These are phyloP conservation scores for Microctonus hyperodae DNA, from an alignment of 2,888 invertebrate genomes.

Conservation along the genomic window DNA sequence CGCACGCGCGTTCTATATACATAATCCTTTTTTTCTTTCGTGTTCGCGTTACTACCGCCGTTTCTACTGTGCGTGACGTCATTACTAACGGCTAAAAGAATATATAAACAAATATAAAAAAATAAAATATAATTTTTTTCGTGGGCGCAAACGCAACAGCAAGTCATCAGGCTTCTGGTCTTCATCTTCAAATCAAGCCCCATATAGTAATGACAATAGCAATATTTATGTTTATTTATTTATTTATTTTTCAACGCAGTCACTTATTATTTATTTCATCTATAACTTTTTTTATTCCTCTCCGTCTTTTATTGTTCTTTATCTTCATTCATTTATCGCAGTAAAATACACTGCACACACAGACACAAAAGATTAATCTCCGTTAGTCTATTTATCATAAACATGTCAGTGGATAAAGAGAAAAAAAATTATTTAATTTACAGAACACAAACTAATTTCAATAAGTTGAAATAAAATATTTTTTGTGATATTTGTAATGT, in stretches of 20 bases:
- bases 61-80: conserved; percentile 15
- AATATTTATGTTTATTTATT: no score
- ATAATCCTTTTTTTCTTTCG: conserved; percentile 38
- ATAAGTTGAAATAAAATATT: background rate
- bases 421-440: background rate
- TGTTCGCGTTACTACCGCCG: conserved; percentile 6
- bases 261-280: background rate
- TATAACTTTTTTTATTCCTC: background rate
- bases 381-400: background rate
- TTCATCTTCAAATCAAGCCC: conserved; percentile 2
- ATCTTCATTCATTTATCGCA: background rate
- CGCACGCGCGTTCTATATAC: conserved; percentile 23
- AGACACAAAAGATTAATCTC: background rate
- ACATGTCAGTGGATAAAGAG: background rate
- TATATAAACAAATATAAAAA: background rate
- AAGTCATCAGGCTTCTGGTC: conserved; percentile 23
- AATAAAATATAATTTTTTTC: conserved; percentile 3
- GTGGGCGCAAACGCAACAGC: conserved; percentile 8
- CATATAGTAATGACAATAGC: conserved; percentile 20
- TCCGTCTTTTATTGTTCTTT: background rate
- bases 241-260: no score
- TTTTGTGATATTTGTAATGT: background rate
- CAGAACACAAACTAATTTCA: background rate
- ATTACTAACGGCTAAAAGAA: conserved; percentile 15
- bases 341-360: background rate